These are phyloP conservation scores for Leptopterna dolabrata DNA, from an alignment of 2,888 invertebrate species.

Conservation along the genomic window DNA sequence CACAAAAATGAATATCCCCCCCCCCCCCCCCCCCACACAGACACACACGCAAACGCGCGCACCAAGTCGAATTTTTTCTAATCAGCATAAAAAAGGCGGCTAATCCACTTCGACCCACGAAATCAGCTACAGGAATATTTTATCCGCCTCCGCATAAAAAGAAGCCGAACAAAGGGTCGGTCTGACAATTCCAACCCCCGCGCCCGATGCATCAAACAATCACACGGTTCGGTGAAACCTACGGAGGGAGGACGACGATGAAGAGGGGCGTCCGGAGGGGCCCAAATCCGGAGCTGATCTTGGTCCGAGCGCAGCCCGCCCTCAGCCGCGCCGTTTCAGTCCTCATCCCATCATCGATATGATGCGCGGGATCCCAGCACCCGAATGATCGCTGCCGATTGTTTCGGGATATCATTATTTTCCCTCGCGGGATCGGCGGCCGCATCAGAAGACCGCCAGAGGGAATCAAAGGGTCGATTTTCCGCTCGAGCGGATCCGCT, in stretches of 20 bases:
- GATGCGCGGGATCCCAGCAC: neutral
- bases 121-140: neutral
- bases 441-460: neutral
- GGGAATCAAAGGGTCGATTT: neutral
- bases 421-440: neutral
- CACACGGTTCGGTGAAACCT: neutral
- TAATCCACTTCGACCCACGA: neutral
- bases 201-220: constrained; percentile 6
- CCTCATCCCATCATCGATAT: neutral
- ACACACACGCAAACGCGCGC: neutral
- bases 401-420: constrained; percentile 27
- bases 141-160: neutral
- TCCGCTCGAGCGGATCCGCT: neutral
- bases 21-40: too few species aligned
- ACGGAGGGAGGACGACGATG: too few species aligned
- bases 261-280: neutral
- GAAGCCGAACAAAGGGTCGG: neutral
- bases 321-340: neutral
- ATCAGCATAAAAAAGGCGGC: neutral
- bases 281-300: constrained; percentile 5
- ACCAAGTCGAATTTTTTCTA: neutral
- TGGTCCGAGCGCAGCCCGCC: neutral
- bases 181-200: neutral
- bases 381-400: neutral
- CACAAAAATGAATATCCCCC: too few species aligned